Evolutionary conservation across 2,888 invertebrate genomes (phyloP).

Genomic region (Poecilus cupreus): DNA sequence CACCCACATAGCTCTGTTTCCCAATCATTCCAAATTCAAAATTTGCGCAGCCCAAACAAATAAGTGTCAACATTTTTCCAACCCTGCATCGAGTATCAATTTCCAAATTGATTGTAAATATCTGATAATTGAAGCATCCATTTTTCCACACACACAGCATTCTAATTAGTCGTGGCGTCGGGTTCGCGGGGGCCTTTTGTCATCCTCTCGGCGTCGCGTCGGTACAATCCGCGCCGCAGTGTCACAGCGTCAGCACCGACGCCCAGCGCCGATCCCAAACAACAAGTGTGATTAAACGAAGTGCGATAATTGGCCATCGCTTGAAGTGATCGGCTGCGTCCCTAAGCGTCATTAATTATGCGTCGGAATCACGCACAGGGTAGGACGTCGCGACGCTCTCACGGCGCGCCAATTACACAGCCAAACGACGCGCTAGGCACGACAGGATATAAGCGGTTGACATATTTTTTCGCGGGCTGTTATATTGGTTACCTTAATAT

Average conservation of each 20-base stretch:
- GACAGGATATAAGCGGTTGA: neutral
- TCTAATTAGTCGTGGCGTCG: too few species aligned
- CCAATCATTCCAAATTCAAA: too few species aligned
- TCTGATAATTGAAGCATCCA: too few species aligned
- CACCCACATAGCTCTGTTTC: too few species aligned
- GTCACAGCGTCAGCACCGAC: too few species aligned
- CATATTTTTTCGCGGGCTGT: too few species aligned
- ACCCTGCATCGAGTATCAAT: too few species aligned
- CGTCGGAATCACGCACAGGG: conserved; percentile 25
- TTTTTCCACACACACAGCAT: too few species aligned
- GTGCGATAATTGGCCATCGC: conserved; percentile 37
- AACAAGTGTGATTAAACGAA: conserved; percentile 41
- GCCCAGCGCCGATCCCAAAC: neutral
- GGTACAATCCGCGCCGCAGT: neutral
- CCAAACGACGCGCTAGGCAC: neutral
- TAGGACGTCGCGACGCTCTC: neutral
- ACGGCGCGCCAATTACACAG: neutral
- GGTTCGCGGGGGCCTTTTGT: neutral
- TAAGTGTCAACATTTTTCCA: too few species aligned
- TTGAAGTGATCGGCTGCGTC: conserved; percentile 35
- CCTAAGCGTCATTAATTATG: conserved; percentile 38
- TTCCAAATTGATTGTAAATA: too few species aligned
- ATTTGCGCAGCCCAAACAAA: too few species aligned
- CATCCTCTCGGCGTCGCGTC: neutral
- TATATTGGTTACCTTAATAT: too few species aligned